Evolutionary conservation across 1,140 invertebrate species (phyloP).

Genomic region (Drosophila biarmipes): DNA sequence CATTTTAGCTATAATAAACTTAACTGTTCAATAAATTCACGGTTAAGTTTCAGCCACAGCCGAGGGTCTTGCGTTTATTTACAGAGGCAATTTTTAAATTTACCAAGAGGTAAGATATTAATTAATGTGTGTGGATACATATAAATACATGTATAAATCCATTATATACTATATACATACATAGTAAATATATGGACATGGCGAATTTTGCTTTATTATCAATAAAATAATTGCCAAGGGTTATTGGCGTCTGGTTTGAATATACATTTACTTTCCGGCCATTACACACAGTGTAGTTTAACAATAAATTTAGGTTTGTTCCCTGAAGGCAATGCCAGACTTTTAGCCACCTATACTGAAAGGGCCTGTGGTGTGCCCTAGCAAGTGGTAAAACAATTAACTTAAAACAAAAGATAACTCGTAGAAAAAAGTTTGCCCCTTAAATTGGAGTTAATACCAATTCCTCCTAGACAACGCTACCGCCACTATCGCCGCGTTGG

Average conservation of each 20-base stretch:
- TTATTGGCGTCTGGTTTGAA: conserved; percentile 15
- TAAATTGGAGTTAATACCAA: conserved; percentile 3
- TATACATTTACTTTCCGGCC: conserved; percentile 29
- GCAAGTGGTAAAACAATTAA: conserved; percentile 41
- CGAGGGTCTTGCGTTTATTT: conserved; percentile 66
- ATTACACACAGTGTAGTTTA: conserved; percentile 34
- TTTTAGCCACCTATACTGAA: conserved; percentile 5
- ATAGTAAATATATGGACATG: conserved; percentile 31
- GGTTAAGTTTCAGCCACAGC: conserved; percentile 56
- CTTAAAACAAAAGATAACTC: conserved; percentile 51
- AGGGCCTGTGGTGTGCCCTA: conserved; percentile 6
- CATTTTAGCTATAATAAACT: no score
- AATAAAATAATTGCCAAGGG: conserved; percentile 17
- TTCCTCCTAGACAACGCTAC: conserved; percentile 60
- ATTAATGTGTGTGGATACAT: conserved; percentile 67
- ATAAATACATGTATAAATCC: conserved; percentile 31
- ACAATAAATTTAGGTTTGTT: conserved; percentile 46
- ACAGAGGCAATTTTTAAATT: conserved; percentile 69
- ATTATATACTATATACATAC: conserved; percentile 39
- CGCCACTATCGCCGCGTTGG: conserved; percentile 39
- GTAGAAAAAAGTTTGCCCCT: conserved; percentile 39
- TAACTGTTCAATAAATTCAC: not conserved
- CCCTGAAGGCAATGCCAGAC: conserved; percentile 7
- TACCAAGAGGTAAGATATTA: conserved; percentile 69
- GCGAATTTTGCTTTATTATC: conserved; percentile 8